These are phyloP conservation scores for Cyclina sinensis DNA, from an alignment of 1,140 invertebrate species.

Conservation along the genomic window DNA sequence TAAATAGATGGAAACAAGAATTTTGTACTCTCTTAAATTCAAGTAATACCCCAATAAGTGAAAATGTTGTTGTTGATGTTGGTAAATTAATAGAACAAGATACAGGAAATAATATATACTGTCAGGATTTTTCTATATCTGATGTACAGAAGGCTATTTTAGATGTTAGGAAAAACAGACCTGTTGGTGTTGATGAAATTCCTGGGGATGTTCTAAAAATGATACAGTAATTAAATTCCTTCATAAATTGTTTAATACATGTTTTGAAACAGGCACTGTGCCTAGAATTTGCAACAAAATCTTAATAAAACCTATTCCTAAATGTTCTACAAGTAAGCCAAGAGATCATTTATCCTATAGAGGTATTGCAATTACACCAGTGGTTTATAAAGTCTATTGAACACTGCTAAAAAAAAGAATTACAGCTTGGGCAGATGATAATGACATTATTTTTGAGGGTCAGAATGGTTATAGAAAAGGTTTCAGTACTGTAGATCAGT, in stretches of 20 bases:
- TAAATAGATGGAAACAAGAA: background rate
- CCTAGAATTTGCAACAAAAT: slow-evolving; percentile 4
- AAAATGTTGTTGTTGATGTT: background rate
- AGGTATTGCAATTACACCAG: slow-evolving; percentile 13
- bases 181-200: slow-evolving; percentile 3
- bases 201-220: slow-evolving; percentile 25
- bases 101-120: background rate
- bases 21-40: background rate
- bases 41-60: background rate
- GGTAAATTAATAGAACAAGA: background rate
- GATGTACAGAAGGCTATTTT: background rate
- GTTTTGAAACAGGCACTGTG: slow-evolving; percentile 8
- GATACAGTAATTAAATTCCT: slow-evolving; percentile 7
- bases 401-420: slow-evolving; percentile 29
- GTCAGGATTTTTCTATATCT: background rate
- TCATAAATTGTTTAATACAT: slow-evolving; percentile 27
- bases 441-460: slow-evolving; percentile 21
- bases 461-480: slow-evolving; percentile 43
- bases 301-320: slow-evolving; percentile 20
- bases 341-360: slow-evolving; percentile 23
- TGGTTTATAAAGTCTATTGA: slow-evolving; percentile 27
- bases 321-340: slow-evolving; percentile 18
- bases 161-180: slow-evolving; percentile 9
- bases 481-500: slow-evolving; percentile 16
- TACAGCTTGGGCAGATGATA: background rate